Evolutionary conservation across 2,888 invertebrate genomes (phyloP).

Genomic region (Rotaria sp.): DNA sequence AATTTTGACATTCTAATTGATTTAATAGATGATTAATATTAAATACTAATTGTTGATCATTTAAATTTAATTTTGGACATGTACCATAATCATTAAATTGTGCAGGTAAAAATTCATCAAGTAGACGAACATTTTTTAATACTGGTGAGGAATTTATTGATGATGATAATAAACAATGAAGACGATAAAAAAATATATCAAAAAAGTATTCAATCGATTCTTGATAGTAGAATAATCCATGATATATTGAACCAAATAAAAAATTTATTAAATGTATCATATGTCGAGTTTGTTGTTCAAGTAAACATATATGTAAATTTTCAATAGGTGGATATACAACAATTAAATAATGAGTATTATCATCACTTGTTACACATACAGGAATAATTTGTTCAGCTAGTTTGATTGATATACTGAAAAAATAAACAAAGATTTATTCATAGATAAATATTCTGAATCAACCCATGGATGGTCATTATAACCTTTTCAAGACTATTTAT

Average conservation of each 20-base stretch:
- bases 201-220: background rate
- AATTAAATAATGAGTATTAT: background rate
- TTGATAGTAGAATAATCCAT: background rate
- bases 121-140: background rate
- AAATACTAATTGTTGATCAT: background rate
- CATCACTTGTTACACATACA: background rate
- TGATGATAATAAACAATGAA: background rate
- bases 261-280: background rate
- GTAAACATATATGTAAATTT: conserved; percentile 4
- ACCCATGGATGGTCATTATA: too few relatives aligned
- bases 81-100: background rate
- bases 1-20: conserved; percentile 2
- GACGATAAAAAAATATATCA: conserved; percentile 10
- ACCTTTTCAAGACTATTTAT: too few relatives aligned
- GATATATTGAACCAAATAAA: background rate
- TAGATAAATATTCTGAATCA: too few relatives aligned
- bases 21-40: conserved; percentile 2
- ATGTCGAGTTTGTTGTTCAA: background rate
- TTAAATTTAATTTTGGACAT: background rate
- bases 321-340: conserved; percentile 15
- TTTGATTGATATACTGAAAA: background rate
- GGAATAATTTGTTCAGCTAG: background rate
- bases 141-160: background rate
- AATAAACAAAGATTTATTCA: background rate
- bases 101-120: conserved; percentile 2